Conservation (phyloP, 2,797 vertebrate species). For the Arnoldichthys spilopterus region DNA sequence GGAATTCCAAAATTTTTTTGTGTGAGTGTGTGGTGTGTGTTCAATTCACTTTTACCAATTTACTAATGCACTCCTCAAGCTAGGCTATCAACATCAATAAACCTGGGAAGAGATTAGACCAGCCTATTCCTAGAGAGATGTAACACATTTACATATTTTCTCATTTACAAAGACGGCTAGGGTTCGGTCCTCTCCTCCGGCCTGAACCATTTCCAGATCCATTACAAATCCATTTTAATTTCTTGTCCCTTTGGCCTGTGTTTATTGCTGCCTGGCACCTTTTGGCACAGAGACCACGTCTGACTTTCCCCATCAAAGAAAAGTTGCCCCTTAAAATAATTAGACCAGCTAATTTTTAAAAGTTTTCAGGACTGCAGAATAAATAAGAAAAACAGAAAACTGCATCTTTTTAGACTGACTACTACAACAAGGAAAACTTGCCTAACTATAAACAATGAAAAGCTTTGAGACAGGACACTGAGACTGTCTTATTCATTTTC, state of each 20-base stretch:
- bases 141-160: constrained; percentile 10
- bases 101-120: not conserved
- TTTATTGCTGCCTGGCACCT: not conserved
- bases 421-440: no score
- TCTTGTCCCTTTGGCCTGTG: not conserved
- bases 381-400: not conserved
- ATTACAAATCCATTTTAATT: not conserved
- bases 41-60: not conserved
- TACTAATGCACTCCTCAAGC: not conserved
- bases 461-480: no score
- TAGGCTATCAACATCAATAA: not conserved
- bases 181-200: not conserved
- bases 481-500: no score
- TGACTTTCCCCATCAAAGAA: not conserved
- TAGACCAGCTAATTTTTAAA: no score
- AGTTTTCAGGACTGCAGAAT: not conserved
- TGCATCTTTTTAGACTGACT: no score
- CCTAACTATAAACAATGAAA: no score
- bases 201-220: constrained; percentile 5
- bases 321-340: not conserved
- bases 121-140: constrained; percentile 3
- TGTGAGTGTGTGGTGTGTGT: not conserved
- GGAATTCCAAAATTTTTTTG: no score
- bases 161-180: constrained; percentile 1
- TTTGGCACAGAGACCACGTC: not conserved